Conservation (phyloP, 2,113 vertebrate species). For the Cryptotis parvus region DNA sequence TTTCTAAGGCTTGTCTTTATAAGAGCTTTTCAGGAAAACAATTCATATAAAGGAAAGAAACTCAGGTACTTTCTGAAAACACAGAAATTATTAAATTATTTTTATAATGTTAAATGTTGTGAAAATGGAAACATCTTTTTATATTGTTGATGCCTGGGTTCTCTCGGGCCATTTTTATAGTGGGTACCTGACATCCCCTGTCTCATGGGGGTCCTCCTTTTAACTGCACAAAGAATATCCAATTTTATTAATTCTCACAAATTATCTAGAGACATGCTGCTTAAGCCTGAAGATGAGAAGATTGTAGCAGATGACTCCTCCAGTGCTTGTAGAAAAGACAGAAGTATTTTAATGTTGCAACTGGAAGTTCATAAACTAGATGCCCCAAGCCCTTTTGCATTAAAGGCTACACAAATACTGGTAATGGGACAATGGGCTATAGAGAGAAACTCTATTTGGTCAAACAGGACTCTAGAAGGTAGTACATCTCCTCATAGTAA, state of each 20-base stretch:
- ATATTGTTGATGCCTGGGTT: no score
- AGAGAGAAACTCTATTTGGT: conserved; percentile 13
- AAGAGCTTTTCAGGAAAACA: conserved; percentile 24
- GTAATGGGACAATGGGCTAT: background rate
- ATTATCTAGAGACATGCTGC: background rate
- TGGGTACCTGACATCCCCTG: background rate
- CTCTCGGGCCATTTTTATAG: background rate
- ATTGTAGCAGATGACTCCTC: background rate
- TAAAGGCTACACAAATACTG: background rate
- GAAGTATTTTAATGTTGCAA: background rate
- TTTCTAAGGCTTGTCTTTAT: conserved; percentile 44
- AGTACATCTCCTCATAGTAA: background rate
- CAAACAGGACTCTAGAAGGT: background rate
- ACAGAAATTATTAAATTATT: conserved; percentile 29
- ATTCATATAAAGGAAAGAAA: background rate
- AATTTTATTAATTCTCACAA: background rate
- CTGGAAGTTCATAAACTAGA: background rate
- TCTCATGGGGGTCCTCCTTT: background rate
- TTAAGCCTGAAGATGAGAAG: background rate
- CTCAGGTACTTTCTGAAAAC: background rate
- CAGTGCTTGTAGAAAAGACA: background rate
- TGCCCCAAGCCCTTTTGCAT: background rate
- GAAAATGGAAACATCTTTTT: background rate
- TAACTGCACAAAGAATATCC: conserved; percentile 11
- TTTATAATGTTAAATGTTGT: background rate